Conservation (phyloP, 64 coral and sea anemone genomes). For the Montipora sp. region DNA sequence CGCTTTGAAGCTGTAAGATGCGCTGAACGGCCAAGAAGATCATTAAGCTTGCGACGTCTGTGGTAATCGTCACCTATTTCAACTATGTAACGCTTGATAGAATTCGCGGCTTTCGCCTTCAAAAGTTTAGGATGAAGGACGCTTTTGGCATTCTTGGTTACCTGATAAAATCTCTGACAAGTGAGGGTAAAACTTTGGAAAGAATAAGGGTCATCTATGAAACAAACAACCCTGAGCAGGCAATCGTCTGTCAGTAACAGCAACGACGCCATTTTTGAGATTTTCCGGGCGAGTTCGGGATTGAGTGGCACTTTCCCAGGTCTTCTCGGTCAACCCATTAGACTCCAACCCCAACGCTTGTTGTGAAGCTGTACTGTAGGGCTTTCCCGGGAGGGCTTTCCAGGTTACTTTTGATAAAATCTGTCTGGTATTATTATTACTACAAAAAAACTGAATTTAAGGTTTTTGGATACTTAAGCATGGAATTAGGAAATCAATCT, state of each 20-base stretch:
- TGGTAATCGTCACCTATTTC: conserved; percentile 35
- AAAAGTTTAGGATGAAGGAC: conserved; percentile 45
- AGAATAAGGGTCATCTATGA: conserved; percentile 2
- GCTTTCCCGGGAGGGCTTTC: no score
- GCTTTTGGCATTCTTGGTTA: conserved; percentile 26
- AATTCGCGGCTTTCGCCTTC: conserved; percentile 49
- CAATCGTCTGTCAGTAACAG: conserved; percentile 62
- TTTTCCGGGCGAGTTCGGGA: no score
- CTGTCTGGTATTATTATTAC: no score
- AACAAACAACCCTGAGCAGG: conserved; percentile 33
- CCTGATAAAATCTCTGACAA: conserved; percentile 64
- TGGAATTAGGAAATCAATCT: no score
- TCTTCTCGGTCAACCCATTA: no score
- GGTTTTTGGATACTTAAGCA: no score
- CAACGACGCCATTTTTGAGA: conserved; percentile 22
- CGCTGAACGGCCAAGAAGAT: conserved; percentile 11
- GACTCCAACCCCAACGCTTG: no score
- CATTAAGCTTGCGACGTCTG: not conserved
- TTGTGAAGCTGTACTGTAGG: no score
- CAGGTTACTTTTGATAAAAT: no score
- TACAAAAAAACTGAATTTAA: no score
- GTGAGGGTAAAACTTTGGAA: conserved; percentile 55
- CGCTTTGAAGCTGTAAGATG: conserved; percentile 2
- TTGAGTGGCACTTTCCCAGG: no score
- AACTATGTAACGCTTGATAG: conserved; percentile 44